Conservation (phyloP, 1,140 invertebrate genomes). For the Coenobita brevimanus region DNA sequence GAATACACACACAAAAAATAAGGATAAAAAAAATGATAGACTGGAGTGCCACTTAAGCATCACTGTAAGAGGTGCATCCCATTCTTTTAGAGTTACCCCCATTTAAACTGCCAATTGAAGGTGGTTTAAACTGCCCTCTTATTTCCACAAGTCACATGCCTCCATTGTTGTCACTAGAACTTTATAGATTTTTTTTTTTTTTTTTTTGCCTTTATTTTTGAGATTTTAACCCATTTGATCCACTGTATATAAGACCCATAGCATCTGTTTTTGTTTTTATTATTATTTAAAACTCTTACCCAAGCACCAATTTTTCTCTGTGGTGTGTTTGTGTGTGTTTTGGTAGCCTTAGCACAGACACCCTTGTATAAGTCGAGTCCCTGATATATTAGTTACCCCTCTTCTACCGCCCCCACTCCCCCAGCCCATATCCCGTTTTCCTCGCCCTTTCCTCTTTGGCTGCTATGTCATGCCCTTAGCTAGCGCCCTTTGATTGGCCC, state of each 20-base stretch:
- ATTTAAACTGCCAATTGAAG: no score
- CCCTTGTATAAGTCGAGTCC: no score
- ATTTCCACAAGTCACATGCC: no score
- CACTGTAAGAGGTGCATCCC: background rate
- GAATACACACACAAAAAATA: background rate
- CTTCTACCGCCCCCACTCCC: background rate
- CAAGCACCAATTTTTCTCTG: background rate
- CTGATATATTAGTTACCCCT: no score
- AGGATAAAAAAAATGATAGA: no score
- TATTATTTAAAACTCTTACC: no score
- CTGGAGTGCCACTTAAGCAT: conserved; percentile 3
- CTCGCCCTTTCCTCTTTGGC: background rate
- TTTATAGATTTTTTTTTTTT: no score
- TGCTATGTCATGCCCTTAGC: background rate
- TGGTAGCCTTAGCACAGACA: background rate
- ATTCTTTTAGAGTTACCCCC: no score
- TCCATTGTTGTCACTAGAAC: no score
- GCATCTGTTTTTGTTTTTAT: background rate
- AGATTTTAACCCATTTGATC: background rate
- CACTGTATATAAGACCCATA: conserved; percentile 1
- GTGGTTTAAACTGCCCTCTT: no score
- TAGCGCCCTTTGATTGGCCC: no score
- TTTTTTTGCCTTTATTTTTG: background rate
- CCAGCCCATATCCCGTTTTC: background rate
- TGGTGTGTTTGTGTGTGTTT: background rate